A percentile compares a stretch with the other conserved stretches of the same genome.
Conservation (phyloP, 2,113 vertebrate species). For the Abramis brama region DNA sequence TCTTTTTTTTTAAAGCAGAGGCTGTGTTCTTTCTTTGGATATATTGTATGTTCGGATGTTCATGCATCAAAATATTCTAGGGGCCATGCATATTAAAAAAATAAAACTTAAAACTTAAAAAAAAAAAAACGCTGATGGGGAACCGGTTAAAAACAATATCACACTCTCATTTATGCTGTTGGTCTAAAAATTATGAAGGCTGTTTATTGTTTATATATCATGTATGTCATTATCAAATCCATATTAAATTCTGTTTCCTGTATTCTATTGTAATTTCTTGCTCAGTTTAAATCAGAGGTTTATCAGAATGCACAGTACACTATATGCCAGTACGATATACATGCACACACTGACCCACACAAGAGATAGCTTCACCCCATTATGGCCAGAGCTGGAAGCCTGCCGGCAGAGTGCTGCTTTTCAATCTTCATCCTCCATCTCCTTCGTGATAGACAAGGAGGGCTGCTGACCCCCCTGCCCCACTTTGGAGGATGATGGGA, state of each 20-base stretch:
- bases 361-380: slow-evolving; percentile 46
- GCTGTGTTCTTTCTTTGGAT: no score
- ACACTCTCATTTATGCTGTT: neutral
- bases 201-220: neutral
- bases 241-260: neutral
- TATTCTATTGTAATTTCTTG: neutral
- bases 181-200: neutral
- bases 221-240: neutral
- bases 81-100: no score
- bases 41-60: no score
- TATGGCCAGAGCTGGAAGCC: slow-evolving; percentile 51
- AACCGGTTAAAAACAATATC: neutral
- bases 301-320: slow-evolving; percentile 1
- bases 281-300: neutral
- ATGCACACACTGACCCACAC: slow-evolving; percentile 21
- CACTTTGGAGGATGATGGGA: slow-evolving; percentile 44
- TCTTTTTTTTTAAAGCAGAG: no score
- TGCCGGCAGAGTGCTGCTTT: slow-evolving; percentile 48
- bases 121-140: no score
- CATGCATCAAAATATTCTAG: no score
- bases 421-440: slow-evolving; percentile 47
- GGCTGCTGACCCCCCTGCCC: slow-evolving; percentile 50
- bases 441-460: slow-evolving; percentile 45
- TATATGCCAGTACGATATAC: neutral
- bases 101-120: no score